These are phyloP conservation scores for Yasuhikotakia modesta DNA, from an alignment of 2,797 vertebrate genomes.

Conservation along the genomic window DNA sequence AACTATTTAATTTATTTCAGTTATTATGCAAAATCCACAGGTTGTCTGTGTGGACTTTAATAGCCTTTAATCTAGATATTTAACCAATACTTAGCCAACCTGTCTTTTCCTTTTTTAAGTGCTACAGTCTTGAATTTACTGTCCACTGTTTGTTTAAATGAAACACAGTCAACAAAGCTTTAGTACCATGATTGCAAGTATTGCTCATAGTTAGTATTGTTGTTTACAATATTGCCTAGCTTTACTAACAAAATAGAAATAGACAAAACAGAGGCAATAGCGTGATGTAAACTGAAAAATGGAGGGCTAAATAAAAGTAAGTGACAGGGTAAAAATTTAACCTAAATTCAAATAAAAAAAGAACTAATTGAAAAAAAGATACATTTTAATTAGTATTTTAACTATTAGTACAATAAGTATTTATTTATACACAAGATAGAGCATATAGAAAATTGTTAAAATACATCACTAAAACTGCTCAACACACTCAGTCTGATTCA, in stretches of 20 bases:
- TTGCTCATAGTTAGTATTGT: too few species aligned
- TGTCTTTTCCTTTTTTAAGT: too few species aligned
- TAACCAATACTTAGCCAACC: too few species aligned
- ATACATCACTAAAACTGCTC: conserved; percentile 18
- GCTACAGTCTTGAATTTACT: too few species aligned
- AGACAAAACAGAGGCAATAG: too few species aligned
- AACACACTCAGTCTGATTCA: conserved; percentile 47
- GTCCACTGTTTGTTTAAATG: neutral
- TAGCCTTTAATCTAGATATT: too few species aligned
- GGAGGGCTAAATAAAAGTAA: neutral
- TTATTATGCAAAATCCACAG: neutral
- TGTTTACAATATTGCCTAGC: neutral
- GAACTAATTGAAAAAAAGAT: too few species aligned
- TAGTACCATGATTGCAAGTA: neutral
- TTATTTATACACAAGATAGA: too few species aligned
- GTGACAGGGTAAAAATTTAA: neutral
- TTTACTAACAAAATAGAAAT: neutral
- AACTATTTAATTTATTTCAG: neutral
- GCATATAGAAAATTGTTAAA: too few species aligned
- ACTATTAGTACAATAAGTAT: too few species aligned
- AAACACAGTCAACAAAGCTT: neutral
- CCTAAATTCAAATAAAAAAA: too few species aligned
- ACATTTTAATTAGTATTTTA: too few species aligned
- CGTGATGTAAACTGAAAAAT: neutral
- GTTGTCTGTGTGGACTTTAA: neutral